These are phyloP conservation scores for Chrysoperla carnea DNA, from an alignment of 1,140 invertebrate species.

Conservation along the genomic window DNA sequence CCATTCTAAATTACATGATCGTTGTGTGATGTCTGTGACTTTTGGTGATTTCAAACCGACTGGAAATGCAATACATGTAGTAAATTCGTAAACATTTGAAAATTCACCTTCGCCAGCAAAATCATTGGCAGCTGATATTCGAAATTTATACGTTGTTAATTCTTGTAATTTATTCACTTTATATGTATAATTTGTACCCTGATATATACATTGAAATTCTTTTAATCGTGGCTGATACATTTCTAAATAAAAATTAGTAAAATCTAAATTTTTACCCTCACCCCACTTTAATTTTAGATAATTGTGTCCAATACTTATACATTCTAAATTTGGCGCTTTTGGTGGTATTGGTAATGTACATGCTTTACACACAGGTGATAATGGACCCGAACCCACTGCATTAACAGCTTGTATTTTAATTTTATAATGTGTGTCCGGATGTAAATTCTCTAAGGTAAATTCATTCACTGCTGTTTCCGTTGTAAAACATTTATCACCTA, in stretches of 20 bases:
- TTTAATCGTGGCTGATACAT: constrained; percentile 45
- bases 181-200: constrained; percentile 51
- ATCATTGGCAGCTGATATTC: constrained; percentile 66
- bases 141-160: constrained; percentile 57
- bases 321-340: constrained; percentile 51
- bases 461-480: constrained; percentile 32
- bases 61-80: constrained; percentile 60
- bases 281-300: constrained; percentile 75
- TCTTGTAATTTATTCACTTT: constrained; percentile 69
- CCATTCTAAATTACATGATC: constrained; percentile 36
- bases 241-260: constrained; percentile 60
- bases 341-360: constrained; percentile 60
- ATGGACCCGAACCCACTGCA: constrained; percentile 59
- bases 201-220: constrained; percentile 59
- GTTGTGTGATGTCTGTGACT: constrained; percentile 27
- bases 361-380: constrained; percentile 48
- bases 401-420: constrained; percentile 67
- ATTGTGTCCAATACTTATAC: constrained; percentile 52
- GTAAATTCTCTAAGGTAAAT: constrained; percentile 28
- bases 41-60: constrained; percentile 50
- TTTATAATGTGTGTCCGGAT: constrained; percentile 40
- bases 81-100: constrained; percentile 45
- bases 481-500: constrained; percentile 39
- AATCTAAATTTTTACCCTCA: constrained; percentile 43
- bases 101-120: constrained; percentile 60